Base-by-base conservation (phyloP, 2,797 vertebrate species). In the Xenopus petersii region DNA sequence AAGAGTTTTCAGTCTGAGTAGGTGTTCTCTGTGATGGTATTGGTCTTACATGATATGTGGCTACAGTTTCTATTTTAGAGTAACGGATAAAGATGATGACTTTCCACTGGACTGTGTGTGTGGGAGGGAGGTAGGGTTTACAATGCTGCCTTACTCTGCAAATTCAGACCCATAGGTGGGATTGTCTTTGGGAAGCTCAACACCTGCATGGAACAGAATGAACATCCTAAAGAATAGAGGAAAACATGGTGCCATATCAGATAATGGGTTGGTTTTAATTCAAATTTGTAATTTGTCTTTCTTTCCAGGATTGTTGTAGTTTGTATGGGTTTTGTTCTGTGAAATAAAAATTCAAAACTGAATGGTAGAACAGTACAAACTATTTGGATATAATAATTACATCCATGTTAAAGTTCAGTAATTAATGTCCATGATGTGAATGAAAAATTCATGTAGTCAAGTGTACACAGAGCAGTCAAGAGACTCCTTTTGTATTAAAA, bases 41-140 rank as follows among this genome's bases (percentile, higher is more conserved):
- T 70, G 67, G 63, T 67, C 55, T 78, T 64, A 74, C 55, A 78
- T 74, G 55, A 66, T 58, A 58, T 69, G 75, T 70, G 71, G 77
- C 62, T 79, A 56, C 17, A 64, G 47, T 55, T 74, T 64, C 77
- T 79, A 79, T 79, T 79, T 79, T 74, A 74, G 77, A 70, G 47
- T 79, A 79, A 79, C 71, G 71, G 77, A 74, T 79, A 62, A 64
- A 30, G 71, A 70, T 70, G 71, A 66, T 74, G 61, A 70, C 67
- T 79, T 79, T 79, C 77, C 77, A 74, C 71, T 74, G 77, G 77
- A 74, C 77, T 70, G 56, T 70, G 62, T 79, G 71, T 62, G 77
- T 79, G 33, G 77, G 71, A 70, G 76, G 75, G 33, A 66, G 36
- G 54, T 66, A 60, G 54, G 76, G 1, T 10, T 70, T 79, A 74